phyloP scores from a whole-genome alignment of 2,797 vertebrate genomes.

The Onychomys torridus region DNA sequence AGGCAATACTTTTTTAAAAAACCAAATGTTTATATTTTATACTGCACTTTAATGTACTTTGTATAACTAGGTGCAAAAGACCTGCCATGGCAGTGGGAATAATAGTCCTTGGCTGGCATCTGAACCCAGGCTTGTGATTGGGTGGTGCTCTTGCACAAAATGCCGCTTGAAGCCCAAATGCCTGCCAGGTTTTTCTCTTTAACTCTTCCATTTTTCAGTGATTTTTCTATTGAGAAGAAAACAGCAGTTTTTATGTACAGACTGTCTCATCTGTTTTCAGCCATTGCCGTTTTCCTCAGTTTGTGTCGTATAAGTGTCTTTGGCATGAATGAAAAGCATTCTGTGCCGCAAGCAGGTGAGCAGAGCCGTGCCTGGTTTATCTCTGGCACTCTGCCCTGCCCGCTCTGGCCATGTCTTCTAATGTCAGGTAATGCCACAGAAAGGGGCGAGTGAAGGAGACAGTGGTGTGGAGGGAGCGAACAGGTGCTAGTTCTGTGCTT shows the following conservation, averaged over 20 bases:
- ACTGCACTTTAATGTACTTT: conserved; percentile 21
- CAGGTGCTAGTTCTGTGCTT: not conserved
- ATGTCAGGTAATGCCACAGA: not conserved
- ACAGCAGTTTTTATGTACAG: not conserved
- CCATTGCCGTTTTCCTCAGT: not conserved
- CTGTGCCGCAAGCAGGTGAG: not conserved
- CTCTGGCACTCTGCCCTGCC: not conserved
- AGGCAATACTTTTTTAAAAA: conserved; percentile 39
- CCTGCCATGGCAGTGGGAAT: not conserved
- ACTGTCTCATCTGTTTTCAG: not conserved
- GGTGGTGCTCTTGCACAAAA: not conserved
- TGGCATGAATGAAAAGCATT: not conserved
- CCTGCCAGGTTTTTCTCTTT: not conserved
- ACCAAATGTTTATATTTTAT: conserved; percentile 33
- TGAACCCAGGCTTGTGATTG: not conserved
- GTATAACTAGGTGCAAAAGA: not conserved
- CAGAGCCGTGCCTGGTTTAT: not conserved
- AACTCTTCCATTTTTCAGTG: not conserved
- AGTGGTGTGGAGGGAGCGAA: not conserved
- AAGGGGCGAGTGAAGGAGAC: not conserved
- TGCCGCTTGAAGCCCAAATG: not conserved
- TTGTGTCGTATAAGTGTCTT: not conserved
- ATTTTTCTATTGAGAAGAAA: not conserved
- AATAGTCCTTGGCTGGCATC: not conserved
- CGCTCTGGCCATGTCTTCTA: not conserved